Conservation (phyloP, 1,140 invertebrate species). For the Bradynema listronoti region DNA sequence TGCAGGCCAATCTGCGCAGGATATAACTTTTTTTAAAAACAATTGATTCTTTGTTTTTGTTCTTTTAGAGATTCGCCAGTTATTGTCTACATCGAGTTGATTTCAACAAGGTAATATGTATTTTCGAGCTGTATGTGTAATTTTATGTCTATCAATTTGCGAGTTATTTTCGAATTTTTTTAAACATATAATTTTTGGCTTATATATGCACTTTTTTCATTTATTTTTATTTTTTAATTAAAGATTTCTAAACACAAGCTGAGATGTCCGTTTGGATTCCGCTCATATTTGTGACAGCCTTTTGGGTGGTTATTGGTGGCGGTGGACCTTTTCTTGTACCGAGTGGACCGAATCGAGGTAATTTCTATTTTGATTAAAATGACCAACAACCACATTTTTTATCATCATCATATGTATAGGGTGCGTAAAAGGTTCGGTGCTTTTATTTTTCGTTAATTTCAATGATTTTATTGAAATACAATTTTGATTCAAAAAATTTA, state of each 20-base stretch:
- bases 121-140: not conserved
- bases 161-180: not conserved
- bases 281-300: slow-evolving; percentile 51
- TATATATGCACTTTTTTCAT: too few species aligned
- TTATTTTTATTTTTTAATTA: too few species aligned
- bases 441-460: too few species aligned
- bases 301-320: slow-evolving; percentile 51
- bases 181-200: not conserved
- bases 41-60: slow-evolving; percentile 9
- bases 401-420: too few species aligned
- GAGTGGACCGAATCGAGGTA: slow-evolving; percentile 55
- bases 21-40: not conserved
- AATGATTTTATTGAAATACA: too few species aligned
- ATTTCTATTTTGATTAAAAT: too few species aligned
- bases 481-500: too few species aligned
- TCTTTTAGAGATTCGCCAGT: too few species aligned
- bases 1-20: slow-evolving; percentile 5
- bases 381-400: too few species aligned
- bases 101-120: not conserved
- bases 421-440: too few species aligned
- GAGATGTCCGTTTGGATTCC: slow-evolving; percentile 54
- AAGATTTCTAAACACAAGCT: not conserved
- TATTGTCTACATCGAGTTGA: too few species aligned
- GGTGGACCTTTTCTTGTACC: slow-evolving; percentile 56
- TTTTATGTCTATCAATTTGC: not conserved